Percentiles rank a stretch among this genome's conserved stretches.
These are phyloP conservation scores for Brachylomia viminalis DNA, from an alignment of 2,888 invertebrate genomes.

Conservation along the genomic window DNA sequence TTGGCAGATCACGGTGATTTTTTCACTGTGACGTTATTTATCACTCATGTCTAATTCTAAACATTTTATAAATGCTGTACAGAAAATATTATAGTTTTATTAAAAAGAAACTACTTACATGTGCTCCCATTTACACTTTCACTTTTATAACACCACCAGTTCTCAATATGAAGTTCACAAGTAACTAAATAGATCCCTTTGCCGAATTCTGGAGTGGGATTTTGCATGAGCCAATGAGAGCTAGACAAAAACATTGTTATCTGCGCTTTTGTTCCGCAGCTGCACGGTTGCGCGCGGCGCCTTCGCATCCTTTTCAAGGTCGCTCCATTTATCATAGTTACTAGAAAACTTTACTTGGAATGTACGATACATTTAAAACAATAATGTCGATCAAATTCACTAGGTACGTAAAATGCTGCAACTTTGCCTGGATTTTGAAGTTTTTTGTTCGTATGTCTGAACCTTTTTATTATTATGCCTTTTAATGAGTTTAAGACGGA, in stretches of 20 bases:
- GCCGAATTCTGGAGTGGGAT: slow-evolving; percentile 5
- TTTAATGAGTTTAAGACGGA: not conserved
- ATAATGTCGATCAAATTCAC: not conserved
- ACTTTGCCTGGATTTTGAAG: not conserved
- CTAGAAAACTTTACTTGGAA: slow-evolving; percentile 5
- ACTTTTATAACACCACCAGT: not conserved
- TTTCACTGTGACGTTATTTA: too few relatives aligned
- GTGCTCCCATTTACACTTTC: not conserved
- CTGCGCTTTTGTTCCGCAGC: slow-evolving; percentile 3
- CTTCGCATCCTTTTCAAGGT: slow-evolving; percentile 1
- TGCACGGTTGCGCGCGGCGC: not conserved
- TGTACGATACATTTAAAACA: not conserved
- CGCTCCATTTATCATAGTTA: slow-evolving; percentile 1
- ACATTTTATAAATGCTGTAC: too few relatives aligned
- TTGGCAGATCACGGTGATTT: too few relatives aligned
- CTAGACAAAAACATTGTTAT: slow-evolving; percentile 4
- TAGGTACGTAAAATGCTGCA: not conserved
- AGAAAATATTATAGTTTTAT: slow-evolving; percentile 1
- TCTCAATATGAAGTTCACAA: slow-evolving; percentile 3
- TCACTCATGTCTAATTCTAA: too few relatives aligned
- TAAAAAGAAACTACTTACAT: slow-evolving; percentile 4
- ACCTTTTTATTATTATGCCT: not conserved
- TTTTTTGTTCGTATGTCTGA: not conserved
- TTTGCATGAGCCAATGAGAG: slow-evolving; percentile 3
- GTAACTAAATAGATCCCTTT: slow-evolving; percentile 4